phyloP scores from a whole-genome alignment of 2,888 invertebrate genomes.

The Cerceris ruficornis region DNA sequence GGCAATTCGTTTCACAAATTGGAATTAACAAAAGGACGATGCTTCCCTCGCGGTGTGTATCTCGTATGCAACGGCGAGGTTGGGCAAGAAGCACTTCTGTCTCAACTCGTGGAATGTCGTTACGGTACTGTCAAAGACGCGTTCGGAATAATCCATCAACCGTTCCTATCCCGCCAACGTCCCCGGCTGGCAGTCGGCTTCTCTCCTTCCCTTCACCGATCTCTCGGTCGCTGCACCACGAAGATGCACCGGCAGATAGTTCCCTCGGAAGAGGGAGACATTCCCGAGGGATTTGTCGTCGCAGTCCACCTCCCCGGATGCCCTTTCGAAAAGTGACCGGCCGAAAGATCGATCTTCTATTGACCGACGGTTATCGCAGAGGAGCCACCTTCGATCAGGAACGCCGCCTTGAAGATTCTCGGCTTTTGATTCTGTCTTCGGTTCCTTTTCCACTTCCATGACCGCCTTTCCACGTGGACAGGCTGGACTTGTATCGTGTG shows the following conservation, averaged over 20 bases:
- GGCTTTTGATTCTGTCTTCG: conserved; percentile 11
- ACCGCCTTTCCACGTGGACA: not conserved
- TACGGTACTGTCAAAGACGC: conserved; percentile 68
- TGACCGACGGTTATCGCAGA: conserved; percentile 19
- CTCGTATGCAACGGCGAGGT: not conserved
- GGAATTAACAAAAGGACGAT: conserved; percentile 20
- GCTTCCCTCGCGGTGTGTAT: conserved; percentile 13
- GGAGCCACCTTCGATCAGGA: conserved; percentile 33
- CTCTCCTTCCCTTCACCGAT: conserved; percentile 22
- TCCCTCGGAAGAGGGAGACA: conserved; percentile 36
- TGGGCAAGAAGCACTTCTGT: conserved; percentile 30
- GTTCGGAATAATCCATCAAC: conserved; percentile 71
- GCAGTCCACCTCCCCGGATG: conserved; percentile 27
- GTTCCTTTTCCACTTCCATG: not conserved
- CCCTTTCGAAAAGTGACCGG: conserved; percentile 26
- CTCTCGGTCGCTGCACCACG: conserved; percentile 28
- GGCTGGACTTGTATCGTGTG: too few relatives aligned
- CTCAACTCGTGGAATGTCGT: conserved; percentile 62
- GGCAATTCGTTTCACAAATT: conserved; percentile 34
- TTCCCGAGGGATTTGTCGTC: conserved; percentile 49
- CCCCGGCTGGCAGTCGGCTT: not conserved
- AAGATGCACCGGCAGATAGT: conserved; percentile 59
- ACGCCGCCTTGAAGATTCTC: conserved; percentile 3
- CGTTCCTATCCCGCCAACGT: conserved; percentile 36
- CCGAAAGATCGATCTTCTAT: conserved; percentile 30